phyloP scores from a whole-genome alignment of 2,113 vertebrate species.

The Telmatochromis sp. region DNA sequence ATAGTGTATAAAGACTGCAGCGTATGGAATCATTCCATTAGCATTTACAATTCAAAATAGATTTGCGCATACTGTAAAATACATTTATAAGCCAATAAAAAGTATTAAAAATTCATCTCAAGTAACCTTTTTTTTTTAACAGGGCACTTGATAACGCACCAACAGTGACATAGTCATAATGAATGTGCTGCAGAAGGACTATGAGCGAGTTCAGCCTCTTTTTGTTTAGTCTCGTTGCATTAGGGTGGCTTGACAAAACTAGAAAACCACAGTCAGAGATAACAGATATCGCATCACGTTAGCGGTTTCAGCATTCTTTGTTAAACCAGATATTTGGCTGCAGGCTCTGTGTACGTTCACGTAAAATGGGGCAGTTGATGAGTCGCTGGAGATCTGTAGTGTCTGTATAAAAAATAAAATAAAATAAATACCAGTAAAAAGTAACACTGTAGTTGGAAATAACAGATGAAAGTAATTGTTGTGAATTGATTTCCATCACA shows the following conservation, averaged over 20 bases:
- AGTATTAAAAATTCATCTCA: not conserved
- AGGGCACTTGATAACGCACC: not conserved
- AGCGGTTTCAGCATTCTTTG: not conserved
- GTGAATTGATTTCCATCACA: not conserved
- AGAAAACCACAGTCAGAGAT: not conserved
- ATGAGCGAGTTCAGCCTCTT: not conserved
- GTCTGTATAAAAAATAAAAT: not conserved
- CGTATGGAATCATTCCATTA: not conserved
- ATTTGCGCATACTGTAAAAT: not conserved
- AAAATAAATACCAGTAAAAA: not conserved
- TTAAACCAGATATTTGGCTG: not conserved
- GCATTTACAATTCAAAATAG: not conserved
- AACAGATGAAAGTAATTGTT: not conserved
- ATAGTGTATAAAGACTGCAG: not conserved
- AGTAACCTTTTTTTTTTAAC: fast-evolving
- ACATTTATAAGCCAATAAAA: not conserved
- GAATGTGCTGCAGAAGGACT: not conserved
- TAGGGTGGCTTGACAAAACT: not conserved
- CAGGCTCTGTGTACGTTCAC: not conserved
- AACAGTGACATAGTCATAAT: not conserved
- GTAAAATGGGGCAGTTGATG: not conserved
- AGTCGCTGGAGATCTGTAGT: not conserved
- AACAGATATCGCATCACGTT: not conserved
- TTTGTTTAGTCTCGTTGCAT: not conserved
- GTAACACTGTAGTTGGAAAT: not conserved